Evolutionary conservation across 2,888 invertebrate species (phyloP), one percentile per base, ranked within the genome.

Genomic region (Drosophila emarginata): DNA sequence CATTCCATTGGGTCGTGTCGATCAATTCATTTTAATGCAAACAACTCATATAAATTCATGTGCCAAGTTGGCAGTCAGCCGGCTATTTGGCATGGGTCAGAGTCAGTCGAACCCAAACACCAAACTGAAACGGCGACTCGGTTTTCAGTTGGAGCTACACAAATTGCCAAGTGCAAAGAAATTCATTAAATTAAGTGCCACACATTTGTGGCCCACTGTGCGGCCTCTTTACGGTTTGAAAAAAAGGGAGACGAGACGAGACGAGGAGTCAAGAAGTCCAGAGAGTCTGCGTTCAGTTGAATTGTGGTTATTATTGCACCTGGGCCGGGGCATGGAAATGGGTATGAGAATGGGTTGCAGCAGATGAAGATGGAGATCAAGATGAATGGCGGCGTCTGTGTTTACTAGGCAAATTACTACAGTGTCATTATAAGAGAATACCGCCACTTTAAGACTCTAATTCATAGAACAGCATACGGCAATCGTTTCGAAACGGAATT

Each of bases 151-250:
- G 73, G 15, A 28, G 36, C 52, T 21, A 15, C 26, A 52, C 40
- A 37, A 26, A 57, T 32, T n/a, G 57, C 74, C 78, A 84, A 84
- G 83, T 84, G 83, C 87, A 84, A 84, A 84, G 84, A 84, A 87
- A 84, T 84, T 84, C 83, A 84, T 84, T 84, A 84, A 84, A 84
- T 84, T 84, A 87, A 84, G 84, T 84, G 87, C 85, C 85, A 80
- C 84, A 87, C 83, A 84, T 84, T 84, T 87, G 85, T 80, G 72
- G 85, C 72, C 81, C 84, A 86, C 83, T 86, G 83, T 74, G 80
- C 86, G 73, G 72, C 68, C 54, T 32, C 6, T 54, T 18, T 18
- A 18, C 54, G 6, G 62, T 54, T 69, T 64, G 7, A 21, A 1
- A 23, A 14, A 9, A 9, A 14, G n/a, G 4, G 39, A 39, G 39